phyloP scores from a whole-genome alignment of 2,888 invertebrate genomes.

The Erpobdella octoculata region DNA sequence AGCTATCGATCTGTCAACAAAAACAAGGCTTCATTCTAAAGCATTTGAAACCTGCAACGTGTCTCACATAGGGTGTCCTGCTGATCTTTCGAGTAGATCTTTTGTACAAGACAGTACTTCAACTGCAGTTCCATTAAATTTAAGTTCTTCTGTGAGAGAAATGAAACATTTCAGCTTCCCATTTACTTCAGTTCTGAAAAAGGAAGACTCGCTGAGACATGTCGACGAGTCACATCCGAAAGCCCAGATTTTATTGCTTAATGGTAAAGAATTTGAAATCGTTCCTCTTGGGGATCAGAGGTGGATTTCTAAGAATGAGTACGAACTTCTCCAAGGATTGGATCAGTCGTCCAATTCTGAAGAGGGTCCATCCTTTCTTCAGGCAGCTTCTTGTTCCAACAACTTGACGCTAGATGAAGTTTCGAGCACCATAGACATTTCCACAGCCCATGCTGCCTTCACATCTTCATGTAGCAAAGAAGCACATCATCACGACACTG shows the following conservation, averaged over 20 bases:
- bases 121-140: neutral
- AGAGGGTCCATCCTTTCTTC: neutral
- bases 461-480: no score
- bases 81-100: neutral
- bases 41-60: neutral
- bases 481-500: no score
- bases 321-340: constrained; percentile 35
- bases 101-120: no score
- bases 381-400: neutral
- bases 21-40: neutral
- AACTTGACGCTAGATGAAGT: constrained; percentile 17
- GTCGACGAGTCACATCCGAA: neutral
- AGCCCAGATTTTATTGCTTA: constrained; percentile 38
- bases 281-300: constrained; percentile 37
- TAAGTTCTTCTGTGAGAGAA: neutral
- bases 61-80: neutral
- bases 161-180: constrained; percentile 2
- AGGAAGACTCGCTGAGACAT: neutral
- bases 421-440: constrained; percentile 25
- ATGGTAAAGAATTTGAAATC: constrained; percentile 39
- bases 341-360: neutral
- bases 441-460: no score
- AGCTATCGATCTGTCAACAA: constrained; percentile 1
- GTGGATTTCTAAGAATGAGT: constrained; percentile 39
- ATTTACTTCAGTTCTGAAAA: neutral